Evolutionary conservation across 2,888 invertebrate genomes (phyloP), one percentile per base, ranked within the genome.

Genomic region (Frankliniella fusca): DNA sequence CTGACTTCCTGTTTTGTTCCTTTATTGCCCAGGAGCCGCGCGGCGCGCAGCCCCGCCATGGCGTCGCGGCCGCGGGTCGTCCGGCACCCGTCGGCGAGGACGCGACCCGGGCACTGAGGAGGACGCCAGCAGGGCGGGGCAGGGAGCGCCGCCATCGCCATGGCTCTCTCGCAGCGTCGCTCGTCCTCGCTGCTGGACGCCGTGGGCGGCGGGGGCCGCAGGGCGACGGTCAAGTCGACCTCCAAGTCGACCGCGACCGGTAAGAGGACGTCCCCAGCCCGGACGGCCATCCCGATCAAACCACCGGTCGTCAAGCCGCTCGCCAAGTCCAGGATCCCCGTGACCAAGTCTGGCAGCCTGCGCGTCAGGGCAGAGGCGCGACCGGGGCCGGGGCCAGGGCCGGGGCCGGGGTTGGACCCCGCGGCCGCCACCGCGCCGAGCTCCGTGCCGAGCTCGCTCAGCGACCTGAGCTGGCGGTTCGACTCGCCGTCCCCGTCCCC

Each of bases 381-480:
- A 23, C 3, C 15, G 2, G 54, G 54, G 3, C 3, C 54, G 2
- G 23, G 11, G 70, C 61, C n/a, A n/a, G n/a, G n/a, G n/a, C 3
- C 15, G 2, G 54, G 54, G 3, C 3, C 54, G 2, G 23, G 11
- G 70, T 18, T n/a, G n/a, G n/a, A n/a, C n/a, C n/a, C n/a, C n/a
- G n/a, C n/a, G 2, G 54, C 61, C 61, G 61, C 61, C 7, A 5
- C 54, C 65, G 20, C 54, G n/a, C 65, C 9, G 70, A 70, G 23
- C 38, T 38, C 38, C 38, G 70, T 70, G 70, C 70, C 70, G 70
- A 11, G 23, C 23, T 23, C 70, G 70, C 70, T 70, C 70, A 70
- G 70, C 23, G 70, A 70, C 70, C 70, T 70, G 23, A 70, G 70
- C 70, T 70, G 70, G 70, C n/a, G 23, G 70, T 70, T 70, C 70